Evolutionary conservation across 2,113 vertebrate species (phyloP).

Genomic region (Eira barbara): DNA sequence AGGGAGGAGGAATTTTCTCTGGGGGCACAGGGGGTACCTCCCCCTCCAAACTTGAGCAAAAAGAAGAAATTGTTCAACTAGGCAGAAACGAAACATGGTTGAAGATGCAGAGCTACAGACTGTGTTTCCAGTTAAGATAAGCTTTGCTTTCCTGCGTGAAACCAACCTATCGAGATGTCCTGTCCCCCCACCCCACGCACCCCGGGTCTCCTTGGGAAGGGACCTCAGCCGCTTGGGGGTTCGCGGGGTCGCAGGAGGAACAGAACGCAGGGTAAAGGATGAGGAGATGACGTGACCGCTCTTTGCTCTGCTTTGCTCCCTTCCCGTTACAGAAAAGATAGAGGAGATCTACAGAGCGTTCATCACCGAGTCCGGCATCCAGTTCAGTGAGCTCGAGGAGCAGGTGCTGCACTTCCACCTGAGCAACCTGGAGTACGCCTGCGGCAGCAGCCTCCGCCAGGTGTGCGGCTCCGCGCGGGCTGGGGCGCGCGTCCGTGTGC

Average conservation of each 20-base stretch:
- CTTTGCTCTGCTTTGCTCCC: background rate
- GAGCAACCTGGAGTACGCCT: conserved; percentile 97
- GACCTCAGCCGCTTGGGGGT: background rate
- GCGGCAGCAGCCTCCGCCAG: conserved; percentile 88
- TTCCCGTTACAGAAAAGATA: conserved; percentile 90
- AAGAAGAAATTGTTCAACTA: background rate
- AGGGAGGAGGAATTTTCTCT: background rate
- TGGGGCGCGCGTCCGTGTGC: too few relatives aligned
- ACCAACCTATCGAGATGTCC: background rate
- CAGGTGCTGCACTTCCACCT: conserved; percentile 98
- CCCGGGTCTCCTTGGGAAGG: background rate
- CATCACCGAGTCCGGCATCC: conserved; percentile 95
- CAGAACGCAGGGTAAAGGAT: background rate
- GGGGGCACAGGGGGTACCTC: background rate
- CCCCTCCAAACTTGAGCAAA: background rate
- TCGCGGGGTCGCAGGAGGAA: background rate
- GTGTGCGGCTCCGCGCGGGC: too few relatives aligned
- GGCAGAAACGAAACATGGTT: background rate
- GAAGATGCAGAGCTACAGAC: background rate
- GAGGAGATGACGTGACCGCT: background rate
- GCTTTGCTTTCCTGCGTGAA: background rate
- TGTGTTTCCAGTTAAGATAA: background rate
- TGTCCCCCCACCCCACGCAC: too few relatives aligned
- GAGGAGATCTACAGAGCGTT: conserved; percentile 96
- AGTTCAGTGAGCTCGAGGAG: conserved; percentile 95